Evolutionary conservation across 2,797 vertebrate genomes (phyloP), one percentile per base, ranked within the genome.

Genomic region (Huso huso): DNA sequence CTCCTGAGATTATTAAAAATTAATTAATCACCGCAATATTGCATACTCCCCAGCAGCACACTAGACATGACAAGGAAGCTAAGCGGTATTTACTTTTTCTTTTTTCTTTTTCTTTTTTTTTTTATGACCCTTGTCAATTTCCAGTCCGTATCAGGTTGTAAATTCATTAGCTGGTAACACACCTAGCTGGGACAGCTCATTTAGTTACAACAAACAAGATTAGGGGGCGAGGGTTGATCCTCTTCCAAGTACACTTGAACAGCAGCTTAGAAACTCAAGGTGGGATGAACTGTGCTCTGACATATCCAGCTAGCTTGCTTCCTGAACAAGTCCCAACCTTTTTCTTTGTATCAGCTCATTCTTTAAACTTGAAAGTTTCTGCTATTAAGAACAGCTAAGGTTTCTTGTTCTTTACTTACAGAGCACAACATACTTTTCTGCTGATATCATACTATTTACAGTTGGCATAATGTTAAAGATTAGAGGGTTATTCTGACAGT

Each of bases 161-260:
- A 98, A 98, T 94, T 94, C 93, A 97, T 98, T 98, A 98, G 92
- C 82, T 83, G 86, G 86, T 84, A 88, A 93, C 90, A 96, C 94
- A 94, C 94, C 95, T 94, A 91, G 82, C 84, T 78, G 80, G 88
- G 86, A 85, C 88, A 93, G 91, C 91, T 95, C 93, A 93, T 95
- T 95, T 93, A 93, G 86, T 86, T 75, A 78, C 88, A 89, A 94
- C 94, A 97, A 96, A 97, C 93, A 94, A 93, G 93, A 95, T 95
- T 88, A 90, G 76, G 69, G 74, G 63, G 73, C 66, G 71, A 77
- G 79, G 82, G 79, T 78, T 76, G 77, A 72, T 77, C 66, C 61
- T 48, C 62, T 70, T 69, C 71, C 69, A 55, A 58, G 64, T 62
- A 12, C 51, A 18, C 49, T 8, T 53, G 62, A 18, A 23, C 68